phyloP scores from a whole-genome alignment of 2,113 vertebrate genomes.

The Piaya cayana region DNA sequence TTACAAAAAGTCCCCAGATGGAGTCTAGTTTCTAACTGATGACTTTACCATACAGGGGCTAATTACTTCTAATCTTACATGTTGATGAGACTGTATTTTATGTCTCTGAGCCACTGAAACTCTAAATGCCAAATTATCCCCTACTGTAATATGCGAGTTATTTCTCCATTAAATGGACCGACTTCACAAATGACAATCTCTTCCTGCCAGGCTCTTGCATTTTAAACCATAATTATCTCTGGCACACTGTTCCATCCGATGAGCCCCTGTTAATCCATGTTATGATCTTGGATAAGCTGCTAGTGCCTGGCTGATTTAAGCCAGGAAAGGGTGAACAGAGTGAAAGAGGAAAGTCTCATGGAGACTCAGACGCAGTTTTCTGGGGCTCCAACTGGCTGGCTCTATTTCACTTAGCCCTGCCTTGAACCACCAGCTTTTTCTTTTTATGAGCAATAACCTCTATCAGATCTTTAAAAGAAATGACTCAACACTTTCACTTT shows the following conservation, averaged over 20 bases:
- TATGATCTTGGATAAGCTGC: not conserved
- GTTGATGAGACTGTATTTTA: conserved; percentile 42
- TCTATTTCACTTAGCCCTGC: not conserved
- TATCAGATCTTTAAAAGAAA: conserved; percentile 8
- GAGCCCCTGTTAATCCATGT: not conserved
- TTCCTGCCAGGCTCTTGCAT: not conserved
- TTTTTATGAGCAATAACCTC: not conserved
- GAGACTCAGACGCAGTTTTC: accelerated
- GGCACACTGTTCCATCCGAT: not conserved
- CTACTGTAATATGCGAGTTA: not conserved
- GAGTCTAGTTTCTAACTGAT: not conserved
- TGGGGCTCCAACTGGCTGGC: accelerated
- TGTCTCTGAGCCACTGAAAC: conserved; percentile 25
- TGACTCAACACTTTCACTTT: conserved; percentile 29
- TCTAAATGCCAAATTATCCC: conserved; percentile 30
- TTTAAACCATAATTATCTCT: not conserved
- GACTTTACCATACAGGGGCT: conserved; percentile 27
- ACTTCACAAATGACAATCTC: not conserved
- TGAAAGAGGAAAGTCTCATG: accelerated
- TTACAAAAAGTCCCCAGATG: conserved; percentile 37
- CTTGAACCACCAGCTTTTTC: not conserved
- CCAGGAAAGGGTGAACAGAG: not conserved
- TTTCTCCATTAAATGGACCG: not conserved
- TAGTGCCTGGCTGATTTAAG: not conserved
- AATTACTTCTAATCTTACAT: conserved; percentile 51